Base-by-base conservation (phyloP, 2,888 invertebrate species). In the Drosophila longiperda region DNA sequence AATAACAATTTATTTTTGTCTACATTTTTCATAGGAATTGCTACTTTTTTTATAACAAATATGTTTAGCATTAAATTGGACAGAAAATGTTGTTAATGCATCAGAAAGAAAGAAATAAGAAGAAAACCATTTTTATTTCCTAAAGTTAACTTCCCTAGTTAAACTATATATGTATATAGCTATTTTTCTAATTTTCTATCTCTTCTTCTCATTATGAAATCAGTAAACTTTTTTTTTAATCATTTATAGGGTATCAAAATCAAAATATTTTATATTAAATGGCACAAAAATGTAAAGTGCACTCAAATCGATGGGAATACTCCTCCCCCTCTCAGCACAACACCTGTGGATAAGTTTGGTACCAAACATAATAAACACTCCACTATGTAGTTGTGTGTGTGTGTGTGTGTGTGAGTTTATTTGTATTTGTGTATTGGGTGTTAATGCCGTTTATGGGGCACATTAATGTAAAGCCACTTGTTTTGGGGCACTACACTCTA, bases 391-490 rank as follows among this genome's bases (percentile, higher is more conserved):
- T 62, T 40, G 34, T 15, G 15, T 38, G 33, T 64, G 66, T 59
- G 52, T 59, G 52, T 63, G 59, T 60, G 8, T 48, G 33, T 49
- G 61, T 45, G 12, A 15, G 12, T 55, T n/a, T 57, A 23, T 42
- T 33, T 23, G n/a, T 29, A 29, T 65, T 65, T 62, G 53, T 64
- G 60, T 61, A 6, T 9, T 42, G 33, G 40, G 61, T 57, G 55
- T 34, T 38, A 38, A 67, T 55, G 55, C 80, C 80, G 73, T 73
- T 87, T 79, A 71, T 81, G 69, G 73, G 38, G 60, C 29, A 72
- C 57, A 74, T 85, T 85, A 77, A 87, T 67, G 80, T 65, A 53
- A 52, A 53, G 57, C 55, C 66, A 72, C 72, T 71, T 71, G 64
- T 68, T 65, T 66, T 75, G 60, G 65, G 45, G 58, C 70, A 66